These are phyloP conservation scores for Drosophila picticornis DNA, from an alignment of 2,888 invertebrate species.

Conservation along the genomic window DNA sequence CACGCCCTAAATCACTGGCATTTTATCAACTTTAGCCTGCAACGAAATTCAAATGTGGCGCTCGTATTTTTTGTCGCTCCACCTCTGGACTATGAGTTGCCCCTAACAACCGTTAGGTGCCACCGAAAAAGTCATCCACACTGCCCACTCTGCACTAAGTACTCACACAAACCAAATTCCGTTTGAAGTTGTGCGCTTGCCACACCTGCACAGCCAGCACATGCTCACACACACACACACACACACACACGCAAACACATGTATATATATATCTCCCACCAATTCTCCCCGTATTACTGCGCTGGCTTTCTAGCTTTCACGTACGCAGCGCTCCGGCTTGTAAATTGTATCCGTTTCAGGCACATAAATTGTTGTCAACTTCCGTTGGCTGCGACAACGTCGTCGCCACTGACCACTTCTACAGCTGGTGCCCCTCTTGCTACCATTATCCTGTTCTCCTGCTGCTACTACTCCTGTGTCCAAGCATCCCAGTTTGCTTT, in stretches of 20 bases:
- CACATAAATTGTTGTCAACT: slow-evolving; percentile 84
- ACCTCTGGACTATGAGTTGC: slow-evolving; percentile 3
- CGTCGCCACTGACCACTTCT: slow-evolving; percentile 79
- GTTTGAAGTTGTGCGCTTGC: slow-evolving; percentile 73
- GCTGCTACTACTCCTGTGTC: slow-evolving; percentile 15
- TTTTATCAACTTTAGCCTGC: slow-evolving; percentile 75
- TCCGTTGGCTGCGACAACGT: slow-evolving; percentile 80
- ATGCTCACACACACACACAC: slow-evolving; percentile 17
- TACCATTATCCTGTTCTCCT: not conserved
- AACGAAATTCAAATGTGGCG: slow-evolving; percentile 73
- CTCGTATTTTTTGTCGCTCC: slow-evolving; percentile 32
- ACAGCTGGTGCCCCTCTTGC: slow-evolving; percentile 21
- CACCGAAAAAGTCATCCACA: slow-evolving; percentile 41
- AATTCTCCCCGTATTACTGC: not conserved
- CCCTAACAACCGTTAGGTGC: slow-evolving; percentile 36
- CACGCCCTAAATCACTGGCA: slow-evolving; percentile 64
- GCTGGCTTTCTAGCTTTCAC: slow-evolving; percentile 42
- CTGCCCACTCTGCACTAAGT: slow-evolving; percentile 76
- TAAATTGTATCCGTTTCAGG: slow-evolving; percentile 84
- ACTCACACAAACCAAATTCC: slow-evolving; percentile 75
- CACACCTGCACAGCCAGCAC: slow-evolving; percentile 40
- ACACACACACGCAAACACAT: not conserved
- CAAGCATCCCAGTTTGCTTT: slow-evolving; percentile 54
- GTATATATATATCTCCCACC: not conserved
- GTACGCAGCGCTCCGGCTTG: slow-evolving; percentile 72